Conservation (phyloP, 2,888 invertebrate genomes). For the Drosophila histrio region DNA sequence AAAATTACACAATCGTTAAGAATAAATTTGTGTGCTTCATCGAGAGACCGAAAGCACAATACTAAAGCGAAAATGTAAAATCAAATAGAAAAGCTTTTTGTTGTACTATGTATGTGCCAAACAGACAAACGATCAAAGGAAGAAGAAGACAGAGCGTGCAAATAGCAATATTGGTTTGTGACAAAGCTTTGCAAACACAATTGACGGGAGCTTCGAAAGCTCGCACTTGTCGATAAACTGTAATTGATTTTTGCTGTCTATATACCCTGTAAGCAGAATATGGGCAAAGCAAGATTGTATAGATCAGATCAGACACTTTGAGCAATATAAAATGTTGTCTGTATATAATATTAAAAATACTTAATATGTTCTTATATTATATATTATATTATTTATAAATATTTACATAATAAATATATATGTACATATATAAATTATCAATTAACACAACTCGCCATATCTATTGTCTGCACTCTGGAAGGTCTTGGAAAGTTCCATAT, state of each 20-base stretch:
- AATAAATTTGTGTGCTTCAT: slow-evolving; percentile 23
- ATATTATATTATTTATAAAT: too few relatives aligned
- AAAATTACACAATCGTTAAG: slow-evolving; percentile 39
- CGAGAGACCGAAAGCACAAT: slow-evolving; percentile 31
- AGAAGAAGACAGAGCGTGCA: not conserved
- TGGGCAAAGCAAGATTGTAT: not conserved
- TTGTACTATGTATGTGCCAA: not conserved
- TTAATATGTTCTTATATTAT: too few relatives aligned
- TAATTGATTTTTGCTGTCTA: slow-evolving; percentile 6
- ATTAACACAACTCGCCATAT: too few relatives aligned
- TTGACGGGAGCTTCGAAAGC: slow-evolving; percentile 18
- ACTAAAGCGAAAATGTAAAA: slow-evolving; percentile 18
- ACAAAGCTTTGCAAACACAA: slow-evolving; percentile 14
- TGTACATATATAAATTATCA: too few relatives aligned
- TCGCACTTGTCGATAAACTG: slow-evolving; percentile 8
- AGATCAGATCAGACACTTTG: not conserved
- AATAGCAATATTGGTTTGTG: slow-evolving; percentile 32
- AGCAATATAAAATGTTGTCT: not conserved
- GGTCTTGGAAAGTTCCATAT: not conserved
- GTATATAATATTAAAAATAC: not conserved
- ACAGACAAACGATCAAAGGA: slow-evolving; percentile 4
- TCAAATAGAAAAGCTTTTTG: slow-evolving; percentile 29
- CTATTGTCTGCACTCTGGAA: too few relatives aligned
- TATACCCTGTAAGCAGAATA: slow-evolving; percentile 5
- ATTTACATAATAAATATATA: too few relatives aligned